phyloP scores from a whole-genome alignment of 2,888 invertebrate species.

The Apantesis nais region DNA sequence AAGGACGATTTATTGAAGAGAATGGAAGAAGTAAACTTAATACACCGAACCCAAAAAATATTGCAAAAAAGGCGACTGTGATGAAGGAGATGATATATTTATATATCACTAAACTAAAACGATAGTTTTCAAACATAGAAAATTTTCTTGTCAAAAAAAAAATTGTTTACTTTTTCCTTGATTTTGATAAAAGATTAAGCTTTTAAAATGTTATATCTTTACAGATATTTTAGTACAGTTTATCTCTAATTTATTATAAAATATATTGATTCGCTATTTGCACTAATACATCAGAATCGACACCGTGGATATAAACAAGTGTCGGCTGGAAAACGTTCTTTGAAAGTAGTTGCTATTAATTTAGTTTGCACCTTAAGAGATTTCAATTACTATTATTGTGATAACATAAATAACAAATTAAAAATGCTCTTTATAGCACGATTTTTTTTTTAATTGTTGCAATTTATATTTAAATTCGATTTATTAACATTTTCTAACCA shows the following conservation, averaged over 20 bases:
- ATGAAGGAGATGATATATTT: no score
- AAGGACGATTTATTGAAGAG: no score
- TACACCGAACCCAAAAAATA: no score
- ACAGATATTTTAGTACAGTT: neutral
- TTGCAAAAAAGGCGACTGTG: no score
- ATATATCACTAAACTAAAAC: no score
- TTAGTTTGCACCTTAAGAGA: constrained; percentile 65
- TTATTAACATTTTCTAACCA: neutral
- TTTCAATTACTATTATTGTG: constrained; percentile 67
- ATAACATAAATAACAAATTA: constrained; percentile 70
- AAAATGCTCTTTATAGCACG: constrained; percentile 67
- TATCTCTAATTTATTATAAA: neutral
- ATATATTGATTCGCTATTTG: neutral
- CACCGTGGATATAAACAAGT: constrained; percentile 4
- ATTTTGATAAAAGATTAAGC: neutral
- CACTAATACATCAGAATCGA: constrained; percentile 14
- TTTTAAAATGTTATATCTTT: no score
- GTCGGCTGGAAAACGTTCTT: constrained; percentile 40
- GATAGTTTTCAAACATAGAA: no score
- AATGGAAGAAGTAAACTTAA: no score
- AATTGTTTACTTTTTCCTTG: neutral
- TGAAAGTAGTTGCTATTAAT: constrained; percentile 66
- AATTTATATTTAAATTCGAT: neutral
- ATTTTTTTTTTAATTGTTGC: constrained; percentile 48
- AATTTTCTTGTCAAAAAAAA: neutral